Base-by-base conservation (phyloP, 2,797 vertebrate genomes). In the Antennarius maculatus region DNA sequence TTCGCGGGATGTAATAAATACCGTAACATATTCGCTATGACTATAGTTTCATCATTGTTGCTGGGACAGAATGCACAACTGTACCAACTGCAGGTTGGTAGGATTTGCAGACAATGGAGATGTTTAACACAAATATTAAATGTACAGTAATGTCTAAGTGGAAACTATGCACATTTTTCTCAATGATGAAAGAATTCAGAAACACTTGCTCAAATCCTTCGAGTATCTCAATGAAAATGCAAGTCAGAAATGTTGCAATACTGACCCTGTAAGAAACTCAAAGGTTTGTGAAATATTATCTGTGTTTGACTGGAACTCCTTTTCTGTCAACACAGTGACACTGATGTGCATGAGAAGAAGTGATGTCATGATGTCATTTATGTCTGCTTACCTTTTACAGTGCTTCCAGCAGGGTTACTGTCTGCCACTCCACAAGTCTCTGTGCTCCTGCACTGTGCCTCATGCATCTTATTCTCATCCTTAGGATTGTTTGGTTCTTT, bases 341-440 rank as follows among this genome's bases (percentile, higher is more conserved):
- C 4, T 23, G 13, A 45, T 23, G 14, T 17, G 7, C 7, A 10
- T 28, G 7, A 15, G 45, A 55, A 15, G 5, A 42, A 27, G 10
- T n/a, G 5, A 61, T 18, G 1, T 31, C 13, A 23, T 23, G 37
- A 6, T 0, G 28, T 11, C 8, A n/a, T n/a, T 23, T 17, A 46
- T 8, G 14, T 43, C 15, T 0, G 6, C 90, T 92, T 88, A 96
- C 96, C 87, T 86, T 85, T 94, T 45, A 66, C 51, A 8, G 66
- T 48, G 37, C 74, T 54, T 10, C 71, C 50, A 2, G 63, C 2
- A 4, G 34, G 3, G n/a, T 77, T 61, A 0, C 76, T 64, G 71
- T 94, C 90, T 0, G 85, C 88, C 28, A 80, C 93, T 18, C 84
- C 91, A 5, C 93, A 94, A 57, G 92, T 92, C 67, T 94, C 85